Base-by-base conservation (phyloP, 2,888 invertebrate genomes). In the Noctua pronuba region DNA sequence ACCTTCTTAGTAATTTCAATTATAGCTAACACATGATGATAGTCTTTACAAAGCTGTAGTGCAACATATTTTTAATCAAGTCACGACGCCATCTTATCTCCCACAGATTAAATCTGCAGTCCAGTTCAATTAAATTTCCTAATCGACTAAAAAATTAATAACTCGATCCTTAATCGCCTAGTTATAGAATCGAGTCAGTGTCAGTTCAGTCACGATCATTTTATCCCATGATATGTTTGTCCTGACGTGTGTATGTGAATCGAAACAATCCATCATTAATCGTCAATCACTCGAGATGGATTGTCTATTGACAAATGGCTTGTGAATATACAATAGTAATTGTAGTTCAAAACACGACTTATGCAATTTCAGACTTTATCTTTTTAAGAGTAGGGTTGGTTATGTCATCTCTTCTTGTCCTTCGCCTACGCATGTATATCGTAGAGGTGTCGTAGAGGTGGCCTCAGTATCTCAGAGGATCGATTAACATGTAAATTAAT, bases 401-500 rank as follows among this genome's bases (percentile, higher is more conserved):
- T 70, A 77, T 78, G 49, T 49, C 49, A 24, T 49, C 49, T 24
- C 10, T 62, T 60, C 44, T 80, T 67, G 58, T 31, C 2, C 18
- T 28, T 0, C 2, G 10, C 13, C 0, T 28, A 74, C 41, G 49
- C 66, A 71, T n/a, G n/a, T 72, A 49, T 44, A 11, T 18, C 41
- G 24, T 65, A 71, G 60, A 65, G 67, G 62, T 81, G 68, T 84
- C 80, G 67, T 67, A 80, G 75, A 82, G 84, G 79, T 87, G 86
- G 83, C 85, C 87, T 84, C 69, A 80, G 66, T 31, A 83, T 83
- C 46, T 71, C 90, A 92, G 90, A 93, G 89, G 90, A 90, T 88
- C 90, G 91, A 94, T 94, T 92, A 91, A 93, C 90, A 92, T 92
- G 91, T 90, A 92, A 94, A 95, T 94, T 88, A 88, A 90, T 92